Evolutionary conservation across 2,113 vertebrate genomes (phyloP), one percentile per base, ranked within the genome.

Genomic region (Isurus oxyrinchus): DNA sequence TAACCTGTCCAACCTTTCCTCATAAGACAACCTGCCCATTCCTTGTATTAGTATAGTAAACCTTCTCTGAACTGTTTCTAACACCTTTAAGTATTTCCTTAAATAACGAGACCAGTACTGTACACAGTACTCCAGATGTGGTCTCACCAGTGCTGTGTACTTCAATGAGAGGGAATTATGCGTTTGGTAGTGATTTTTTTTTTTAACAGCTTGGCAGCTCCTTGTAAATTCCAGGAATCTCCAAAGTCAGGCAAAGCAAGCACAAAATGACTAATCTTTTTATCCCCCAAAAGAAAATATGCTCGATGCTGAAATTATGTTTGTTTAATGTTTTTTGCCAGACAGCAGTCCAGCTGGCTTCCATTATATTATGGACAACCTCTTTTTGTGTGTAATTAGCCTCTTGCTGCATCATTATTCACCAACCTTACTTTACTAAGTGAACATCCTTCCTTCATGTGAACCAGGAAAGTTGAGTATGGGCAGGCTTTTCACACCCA

Each of bases 341-440:
- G 99, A 99, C 97, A 99, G 99, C 97, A 98, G 98, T 98, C 98
- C 98, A 97, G 97, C 98, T 44, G 99, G 99, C 97, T 99, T 99
- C 98, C 98, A 98, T 96, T 99, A 99, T 97, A 98, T 99, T 96
- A 99, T 99, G 99, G 99, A 99, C 98, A 99, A 99, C 97, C 99
- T 99, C 97, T 99, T 99, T 97, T 97, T 99, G 99, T 99, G 97
- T 99, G 99, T 99, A 97, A 97, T 13, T 31, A 55, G 55, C 57
- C 27, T 57, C 25, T 93, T 93, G 90, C 31, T 40, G 31, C n/a
- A 55, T n/a, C 57, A 93, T 1, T 16, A 7, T 25, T 55, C 49
- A 11, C 8, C 0, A 55, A 88, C 21, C 55, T 53, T 84, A 53
- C 23, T 31, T 59, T 59, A 53, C 53, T 90, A 59, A 90, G 86